Evolutionary conservation across 2,888 invertebrate species (phyloP).

Genomic region (Plebejus anna): DNA sequence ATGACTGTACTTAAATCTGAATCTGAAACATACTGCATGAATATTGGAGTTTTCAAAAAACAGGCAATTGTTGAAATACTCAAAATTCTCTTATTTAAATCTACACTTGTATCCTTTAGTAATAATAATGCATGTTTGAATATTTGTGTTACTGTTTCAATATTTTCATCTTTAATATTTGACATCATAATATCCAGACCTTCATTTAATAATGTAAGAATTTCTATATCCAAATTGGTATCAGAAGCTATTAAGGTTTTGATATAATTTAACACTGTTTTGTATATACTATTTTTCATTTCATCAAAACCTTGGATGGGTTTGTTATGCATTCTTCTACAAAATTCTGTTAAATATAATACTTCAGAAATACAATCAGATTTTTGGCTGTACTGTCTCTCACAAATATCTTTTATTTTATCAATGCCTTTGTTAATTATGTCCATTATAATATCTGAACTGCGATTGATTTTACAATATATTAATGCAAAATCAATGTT

Average conservation of each 20-base stretch:
- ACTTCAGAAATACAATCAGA: slow-evolving; percentile 51
- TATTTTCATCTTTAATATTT: slow-evolving; percentile 39
- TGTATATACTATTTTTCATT: slow-evolving; percentile 44
- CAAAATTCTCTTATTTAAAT: slow-evolving; percentile 51
- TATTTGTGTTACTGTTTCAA: slow-evolving; percentile 47
- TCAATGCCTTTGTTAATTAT: slow-evolving; percentile 47
- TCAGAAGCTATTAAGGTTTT: slow-evolving; percentile 50
- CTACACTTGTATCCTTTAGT: slow-evolving; percentile 48
- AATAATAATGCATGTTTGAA: slow-evolving; percentile 50
- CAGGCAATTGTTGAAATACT: slow-evolving; percentile 50
- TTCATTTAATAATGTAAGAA: slow-evolving; percentile 46
- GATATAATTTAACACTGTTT: slow-evolving; percentile 50
- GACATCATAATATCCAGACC: slow-evolving; percentile 40
- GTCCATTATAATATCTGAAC: slow-evolving; percentile 45
- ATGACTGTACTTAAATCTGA: slow-evolving; percentile 46
- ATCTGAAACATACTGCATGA: slow-evolving; percentile 50
- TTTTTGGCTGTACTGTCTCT: slow-evolving; percentile 59
- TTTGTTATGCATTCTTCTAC: slow-evolving; percentile 43
- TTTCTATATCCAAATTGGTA: slow-evolving; percentile 44
- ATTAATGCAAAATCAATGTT: slow-evolving; percentile 53
- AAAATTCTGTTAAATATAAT: slow-evolving; percentile 49
- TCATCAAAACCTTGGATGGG: slow-evolving; percentile 39
- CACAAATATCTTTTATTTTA: slow-evolving; percentile 48
- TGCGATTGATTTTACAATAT: slow-evolving; percentile 48
- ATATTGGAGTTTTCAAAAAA: slow-evolving; percentile 44